A percentile compares a stretch with the other conserved stretches of the same genome.
Conservation (phyloP, 2,113 vertebrate genomes). For the Sarotherodon lohbergeri region DNA sequence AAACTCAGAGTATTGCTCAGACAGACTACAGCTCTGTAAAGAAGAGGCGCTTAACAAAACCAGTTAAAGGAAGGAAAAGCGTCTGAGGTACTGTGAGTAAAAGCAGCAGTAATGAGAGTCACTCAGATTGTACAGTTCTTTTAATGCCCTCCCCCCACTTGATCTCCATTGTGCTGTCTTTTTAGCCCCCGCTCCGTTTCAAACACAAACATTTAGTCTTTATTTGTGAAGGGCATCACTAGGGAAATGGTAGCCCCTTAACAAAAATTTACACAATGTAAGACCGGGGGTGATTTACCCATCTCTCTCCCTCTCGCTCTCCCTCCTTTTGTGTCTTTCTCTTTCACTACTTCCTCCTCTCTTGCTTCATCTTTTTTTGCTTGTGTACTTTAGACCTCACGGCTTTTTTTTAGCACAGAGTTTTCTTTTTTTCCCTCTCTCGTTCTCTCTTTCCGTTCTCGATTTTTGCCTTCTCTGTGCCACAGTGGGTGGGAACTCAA, state of each 20-base stretch:
- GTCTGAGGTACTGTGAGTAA: not conserved
- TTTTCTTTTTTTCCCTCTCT: not conserved
- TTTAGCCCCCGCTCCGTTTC: constrained; percentile 1
- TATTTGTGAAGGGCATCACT: constrained; percentile 11
- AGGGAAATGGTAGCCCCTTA: not conserved
- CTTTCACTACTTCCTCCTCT: not conserved
- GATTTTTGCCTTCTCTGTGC: not conserved
- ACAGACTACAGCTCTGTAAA: not conserved
- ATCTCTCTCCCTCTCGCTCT: not conserved
- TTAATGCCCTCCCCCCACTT: not conserved
- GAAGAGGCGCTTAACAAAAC: not conserved
- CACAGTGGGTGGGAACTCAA: constrained; percentile 39
- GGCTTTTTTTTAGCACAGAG: not conserved
- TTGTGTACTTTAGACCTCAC: not conserved
- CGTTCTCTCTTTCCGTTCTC: not conserved
- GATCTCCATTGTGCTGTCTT: not conserved
- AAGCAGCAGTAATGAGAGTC: not conserved
- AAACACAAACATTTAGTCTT: constrained; percentile 16
- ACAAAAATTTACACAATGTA: not conserved
- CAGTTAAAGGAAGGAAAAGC: not conserved
- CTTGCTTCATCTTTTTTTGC: not conserved
- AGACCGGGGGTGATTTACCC: not conserved
- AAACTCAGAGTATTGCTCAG: not conserved
- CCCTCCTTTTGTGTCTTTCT: not conserved
- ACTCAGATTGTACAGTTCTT: not conserved